These are phyloP conservation scores for Discoglossus pictus DNA, from an alignment of 2,797 vertebrate genomes.

Conservation along the genomic window DNA sequence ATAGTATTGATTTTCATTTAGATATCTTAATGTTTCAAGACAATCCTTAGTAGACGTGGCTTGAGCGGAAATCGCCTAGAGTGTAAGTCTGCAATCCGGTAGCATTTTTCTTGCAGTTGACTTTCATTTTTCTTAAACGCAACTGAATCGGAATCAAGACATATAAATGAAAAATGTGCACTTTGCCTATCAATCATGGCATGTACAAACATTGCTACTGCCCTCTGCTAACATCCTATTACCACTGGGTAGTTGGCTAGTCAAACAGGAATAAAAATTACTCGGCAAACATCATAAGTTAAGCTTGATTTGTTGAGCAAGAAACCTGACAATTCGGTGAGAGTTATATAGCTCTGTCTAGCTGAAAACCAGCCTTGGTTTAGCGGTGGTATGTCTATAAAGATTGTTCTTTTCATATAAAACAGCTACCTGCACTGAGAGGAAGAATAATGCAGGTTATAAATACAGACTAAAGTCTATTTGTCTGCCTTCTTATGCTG, in stretches of 20 bases:
- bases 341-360: slow-evolving; percentile 85
- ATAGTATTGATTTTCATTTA: slow-evolving; percentile 99
- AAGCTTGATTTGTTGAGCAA: slow-evolving; percentile 94
- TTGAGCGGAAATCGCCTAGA: slow-evolving; percentile 82
- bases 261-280: slow-evolving; percentile 97
- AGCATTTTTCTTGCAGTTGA: slow-evolving; percentile 88
- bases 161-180: slow-evolving; percentile 90
- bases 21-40: slow-evolving; percentile 97
- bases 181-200: slow-evolving; percentile 82
- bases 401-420: slow-evolving; percentile 96
- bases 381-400: slow-evolving; percentile 90
- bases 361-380: slow-evolving; percentile 92
- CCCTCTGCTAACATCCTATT: slow-evolving; percentile 87
- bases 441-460: slow-evolving; percentile 88
- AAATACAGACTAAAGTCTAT: slow-evolving; percentile 90
- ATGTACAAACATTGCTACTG: slow-evolving; percentile 83
- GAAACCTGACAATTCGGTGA: slow-evolving; percentile 89
- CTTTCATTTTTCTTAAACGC: slow-evolving; percentile 97
- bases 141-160: slow-evolving; percentile 89
- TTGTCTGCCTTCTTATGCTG: slow-evolving; percentile 78
- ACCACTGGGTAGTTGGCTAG: slow-evolving; percentile 85
- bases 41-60: slow-evolving; percentile 82
- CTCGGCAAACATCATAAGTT: slow-evolving; percentile 95
- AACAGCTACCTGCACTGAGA: slow-evolving; percentile 90
- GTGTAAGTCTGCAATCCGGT: slow-evolving; percentile 80